Conservation (phyloP, 1,140 invertebrate species). For the Psix sp. region DNA sequence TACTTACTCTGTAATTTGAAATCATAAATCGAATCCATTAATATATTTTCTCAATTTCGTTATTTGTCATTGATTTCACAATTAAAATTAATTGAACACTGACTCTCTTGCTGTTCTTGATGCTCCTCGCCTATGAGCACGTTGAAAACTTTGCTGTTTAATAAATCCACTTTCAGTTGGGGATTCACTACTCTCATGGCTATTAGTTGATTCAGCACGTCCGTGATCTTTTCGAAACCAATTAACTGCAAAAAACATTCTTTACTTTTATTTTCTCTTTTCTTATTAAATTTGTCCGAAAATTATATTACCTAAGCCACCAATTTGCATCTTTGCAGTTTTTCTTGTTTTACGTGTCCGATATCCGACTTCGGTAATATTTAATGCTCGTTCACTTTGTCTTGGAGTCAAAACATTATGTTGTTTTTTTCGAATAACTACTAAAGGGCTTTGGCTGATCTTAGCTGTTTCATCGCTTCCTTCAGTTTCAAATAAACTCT, state of each 20-base stretch:
- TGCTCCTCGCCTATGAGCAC: slow-evolving; percentile 65
- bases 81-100: slow-evolving; percentile 2
- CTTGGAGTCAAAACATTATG: slow-evolving; percentile 87
- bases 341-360: slow-evolving; percentile 69
- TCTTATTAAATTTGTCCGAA: neutral
- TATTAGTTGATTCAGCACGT: slow-evolving; percentile 78
- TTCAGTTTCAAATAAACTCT: slow-evolving; percentile 90
- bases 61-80: neutral
- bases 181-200: slow-evolving; percentile 79
- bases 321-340: slow-evolving; percentile 74
- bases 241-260: slow-evolving; percentile 78
- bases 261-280: neutral
- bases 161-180: slow-evolving; percentile 79
- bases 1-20: slow-evolving; percentile 74
- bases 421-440: slow-evolving; percentile 83
- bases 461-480: slow-evolving; percentile 83
- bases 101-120: slow-evolving; percentile 67
- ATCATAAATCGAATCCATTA: slow-evolving; percentile 10
- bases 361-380: slow-evolving; percentile 71
- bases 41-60: neutral
- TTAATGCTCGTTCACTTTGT: slow-evolving; percentile 85
- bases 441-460: slow-evolving; percentile 85
- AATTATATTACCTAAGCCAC: slow-evolving; percentile 82
- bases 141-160: slow-evolving; percentile 74
- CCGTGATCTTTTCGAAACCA: slow-evolving; percentile 82